Conservation (phyloP, 2,113 vertebrate species). For the Microcebus murinus region DNA sequence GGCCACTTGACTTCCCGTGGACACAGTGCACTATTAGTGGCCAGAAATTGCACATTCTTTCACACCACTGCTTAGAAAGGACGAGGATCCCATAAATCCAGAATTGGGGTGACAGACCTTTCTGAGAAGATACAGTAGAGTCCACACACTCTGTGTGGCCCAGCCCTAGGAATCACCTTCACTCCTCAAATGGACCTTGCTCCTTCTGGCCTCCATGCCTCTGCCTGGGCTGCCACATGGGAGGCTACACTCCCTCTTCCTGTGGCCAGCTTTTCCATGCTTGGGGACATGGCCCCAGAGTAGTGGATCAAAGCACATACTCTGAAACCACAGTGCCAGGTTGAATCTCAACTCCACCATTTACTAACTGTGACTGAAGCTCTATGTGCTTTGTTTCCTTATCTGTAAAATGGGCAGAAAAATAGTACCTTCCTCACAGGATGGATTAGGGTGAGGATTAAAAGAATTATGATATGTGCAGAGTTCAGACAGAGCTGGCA, state of each 20-base stretch:
- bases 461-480: background rate
- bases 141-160: fast-evolving
- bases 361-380: background rate
- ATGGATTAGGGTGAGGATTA: background rate
- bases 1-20: fast-evolving
- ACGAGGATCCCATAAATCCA: background rate
- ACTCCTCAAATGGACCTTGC: background rate
- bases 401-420: background rate
- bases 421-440: background rate
- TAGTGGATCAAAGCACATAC: background rate
- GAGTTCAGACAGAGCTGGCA: background rate
- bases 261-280: too few species aligned
- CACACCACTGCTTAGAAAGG: background rate
- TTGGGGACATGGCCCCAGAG: background rate
- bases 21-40: fast-evolving
- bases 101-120: background rate
- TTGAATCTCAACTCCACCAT: background rate
- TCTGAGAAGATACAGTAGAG: background rate
- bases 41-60: background rate
- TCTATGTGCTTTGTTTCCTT: background rate
- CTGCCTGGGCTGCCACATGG: background rate
- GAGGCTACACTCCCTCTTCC: background rate
- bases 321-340: background rate
- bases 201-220: too few species aligned
- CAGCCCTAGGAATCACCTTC: fast-evolving